Evolutionary conservation across 1,140 invertebrate genomes (phyloP).

Genomic region (Agraylea sexmaculata): DNA sequence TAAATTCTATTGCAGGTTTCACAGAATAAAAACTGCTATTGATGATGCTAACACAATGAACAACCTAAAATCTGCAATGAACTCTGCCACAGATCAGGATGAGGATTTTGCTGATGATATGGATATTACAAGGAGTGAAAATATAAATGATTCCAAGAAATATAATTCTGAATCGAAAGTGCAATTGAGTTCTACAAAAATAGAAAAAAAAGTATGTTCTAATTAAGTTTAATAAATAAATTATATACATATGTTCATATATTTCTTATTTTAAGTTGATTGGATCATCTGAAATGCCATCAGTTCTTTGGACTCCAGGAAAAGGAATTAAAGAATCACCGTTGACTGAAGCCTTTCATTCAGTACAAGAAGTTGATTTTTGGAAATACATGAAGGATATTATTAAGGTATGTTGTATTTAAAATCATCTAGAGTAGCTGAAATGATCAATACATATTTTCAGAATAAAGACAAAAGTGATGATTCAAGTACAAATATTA

Average conservation of each 20-base stretch:
- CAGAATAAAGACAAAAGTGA: too few relatives aligned
- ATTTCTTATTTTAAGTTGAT: constrained; percentile 5
- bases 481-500: not conserved
- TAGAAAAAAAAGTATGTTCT: constrained; percentile 12
- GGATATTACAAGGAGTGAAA: constrained; percentile 5
- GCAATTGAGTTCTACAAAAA: constrained; percentile 11
- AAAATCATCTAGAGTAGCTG: too few relatives aligned
- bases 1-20: constrained; percentile 33
- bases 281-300: constrained; percentile 8
- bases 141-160: constrained; percentile 13
- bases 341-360: constrained; percentile 10
- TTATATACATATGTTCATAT: not conserved
- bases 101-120: too few relatives aligned
- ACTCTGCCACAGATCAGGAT: constrained; percentile 21
- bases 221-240: not conserved
- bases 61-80: constrained; percentile 22
- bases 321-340: constrained; percentile 11
- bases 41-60: constrained; percentile 28
- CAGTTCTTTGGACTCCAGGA: constrained; percentile 17
- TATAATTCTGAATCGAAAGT: constrained; percentile 14
- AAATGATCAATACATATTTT: too few relatives aligned
- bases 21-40: constrained; percentile 29
- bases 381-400: constrained; percentile 20
- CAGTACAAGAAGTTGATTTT: constrained; percentile 14
- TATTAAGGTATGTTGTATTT: constrained; percentile 12